These are phyloP conservation scores for Ennomos quercinarius DNA, from an alignment of 2,888 invertebrate genomes.

Conservation along the genomic window DNA sequence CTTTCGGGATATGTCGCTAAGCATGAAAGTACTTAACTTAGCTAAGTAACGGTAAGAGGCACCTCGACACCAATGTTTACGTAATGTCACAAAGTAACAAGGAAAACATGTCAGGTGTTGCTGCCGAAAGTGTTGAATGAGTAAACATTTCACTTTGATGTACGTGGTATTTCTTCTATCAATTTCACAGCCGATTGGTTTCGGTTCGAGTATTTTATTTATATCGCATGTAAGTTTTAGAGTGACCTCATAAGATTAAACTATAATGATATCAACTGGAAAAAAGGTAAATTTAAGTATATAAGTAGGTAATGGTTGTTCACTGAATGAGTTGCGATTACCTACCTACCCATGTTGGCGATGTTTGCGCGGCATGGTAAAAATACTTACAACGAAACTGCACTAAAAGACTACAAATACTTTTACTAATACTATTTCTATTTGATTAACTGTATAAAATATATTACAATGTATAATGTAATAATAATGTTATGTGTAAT, in stretches of 20 bases:
- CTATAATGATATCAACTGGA: no score
- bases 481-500: no score
- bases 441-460: background rate
- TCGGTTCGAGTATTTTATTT: slow-evolving; percentile 2
- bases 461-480: no score
- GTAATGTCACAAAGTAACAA: slow-evolving; percentile 30
- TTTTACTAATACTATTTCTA: no score
- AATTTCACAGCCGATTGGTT: slow-evolving; percentile 7
- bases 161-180: slow-evolving; percentile 19
- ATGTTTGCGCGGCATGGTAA: no score
- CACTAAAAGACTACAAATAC: no score
- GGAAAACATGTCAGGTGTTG: slow-evolving; percentile 37
- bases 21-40: slow-evolving; percentile 29
- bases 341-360: no score
- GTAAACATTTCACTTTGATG: slow-evolving; percentile 26
- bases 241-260: no score
- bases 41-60: slow-evolving; percentile 38
- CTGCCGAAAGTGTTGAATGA: slow-evolving; percentile 33
- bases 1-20: slow-evolving; percentile 33
- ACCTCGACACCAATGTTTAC: slow-evolving; percentile 39
- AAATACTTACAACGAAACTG: no score
- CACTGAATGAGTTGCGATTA: no score
- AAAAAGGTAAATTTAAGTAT: no score
- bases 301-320: no score
- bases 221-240: background rate